phyloP scores from a whole-genome alignment of 1,140 invertebrate species.

The Microplitis demolitor region DNA sequence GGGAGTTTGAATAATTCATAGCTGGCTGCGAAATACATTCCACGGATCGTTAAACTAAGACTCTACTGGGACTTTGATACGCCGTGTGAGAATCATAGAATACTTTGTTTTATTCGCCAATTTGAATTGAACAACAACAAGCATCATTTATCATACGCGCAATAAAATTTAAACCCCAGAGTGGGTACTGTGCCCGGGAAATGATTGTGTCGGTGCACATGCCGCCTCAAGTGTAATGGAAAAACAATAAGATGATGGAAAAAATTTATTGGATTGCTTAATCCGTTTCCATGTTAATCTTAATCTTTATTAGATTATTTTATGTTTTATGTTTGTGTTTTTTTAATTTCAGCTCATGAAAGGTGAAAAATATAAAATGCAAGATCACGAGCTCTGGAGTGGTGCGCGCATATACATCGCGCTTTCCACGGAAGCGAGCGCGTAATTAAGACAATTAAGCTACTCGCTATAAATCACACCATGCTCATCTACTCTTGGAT shows the following conservation, averaged over 20 bases:
- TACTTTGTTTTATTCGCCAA: not conserved
- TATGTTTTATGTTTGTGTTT: too few species aligned
- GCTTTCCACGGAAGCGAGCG: slow-evolving; percentile 52
- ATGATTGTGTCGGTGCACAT: too few species aligned
- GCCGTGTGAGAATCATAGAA: slow-evolving; percentile 19
- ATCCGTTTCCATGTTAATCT: too few species aligned
- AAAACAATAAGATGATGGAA: too few species aligned
- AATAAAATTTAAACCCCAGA: not conserved
- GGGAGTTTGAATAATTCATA: slow-evolving; percentile 32
- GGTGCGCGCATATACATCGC: slow-evolving; percentile 20
- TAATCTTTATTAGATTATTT: too few species aligned
- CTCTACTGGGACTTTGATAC: slow-evolving; percentile 22
- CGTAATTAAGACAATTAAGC: slow-evolving; percentile 58
- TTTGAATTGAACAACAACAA: not conserved
- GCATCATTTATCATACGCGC: not conserved
- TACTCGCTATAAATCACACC: slow-evolving; percentile 54
- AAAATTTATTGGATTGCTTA: too few species aligned
- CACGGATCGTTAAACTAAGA: slow-evolving; percentile 30
- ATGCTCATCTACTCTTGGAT: slow-evolving; percentile 49
- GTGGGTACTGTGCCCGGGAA: too few species aligned
- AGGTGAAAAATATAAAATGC: not conserved
- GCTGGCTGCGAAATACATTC: slow-evolving; percentile 30
- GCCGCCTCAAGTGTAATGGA: too few species aligned
- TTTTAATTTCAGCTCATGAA: not conserved
- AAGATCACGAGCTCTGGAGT: not conserved